Base-by-base conservation (phyloP, 2,113 vertebrate genomes). In the Antechinus flavipes region DNA sequence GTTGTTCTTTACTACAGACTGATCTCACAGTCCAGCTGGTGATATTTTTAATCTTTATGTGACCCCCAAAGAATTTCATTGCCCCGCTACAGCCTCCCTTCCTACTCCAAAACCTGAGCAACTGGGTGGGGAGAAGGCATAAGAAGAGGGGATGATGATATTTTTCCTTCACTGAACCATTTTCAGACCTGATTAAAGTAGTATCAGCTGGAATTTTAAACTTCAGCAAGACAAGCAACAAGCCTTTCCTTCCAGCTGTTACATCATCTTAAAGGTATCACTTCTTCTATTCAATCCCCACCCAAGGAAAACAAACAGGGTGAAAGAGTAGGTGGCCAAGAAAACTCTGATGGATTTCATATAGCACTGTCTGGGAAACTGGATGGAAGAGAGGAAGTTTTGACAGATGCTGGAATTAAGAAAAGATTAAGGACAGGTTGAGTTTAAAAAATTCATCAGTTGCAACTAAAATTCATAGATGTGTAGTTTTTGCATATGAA, bases 1-100 rank as follows among this genome's bases (percentile, higher is more conserved):
- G 96, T 98, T 98, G 97, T 96, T 91, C 96, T 97, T 92, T 97
- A 84, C 93, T 93, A 93, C 96, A 90, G 25, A 92, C 47, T 49
- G 92, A 97, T 90, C 92, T 90, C 97, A 96, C 94, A 95, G 97
- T 96, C 97, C 89, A 96, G 96, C 98, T 9, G 0, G 52, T 97
- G 97, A 91, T 98, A 98, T 99, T 99, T 98, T 98, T 99, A 99
- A 98, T 98, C 98, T 96, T 97, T 98, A 7, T 95, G 95, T 98
- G 98, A 97, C 97, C 93, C 93, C 53, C 0, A 42, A 96, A 97
- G 98, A 98, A 98, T 98, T 97, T 23, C 42, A 55, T 46, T 2
- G 96, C 97, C 98, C 98, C 7, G 97, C 50, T 97, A 58, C 93
- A 96, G 97, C 96, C 97, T 97, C 95, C 93, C 97, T 94, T 95